phyloP scores from a whole-genome alignment of 2,113 vertebrate genomes.

The Macroglossus sobrinus region DNA sequence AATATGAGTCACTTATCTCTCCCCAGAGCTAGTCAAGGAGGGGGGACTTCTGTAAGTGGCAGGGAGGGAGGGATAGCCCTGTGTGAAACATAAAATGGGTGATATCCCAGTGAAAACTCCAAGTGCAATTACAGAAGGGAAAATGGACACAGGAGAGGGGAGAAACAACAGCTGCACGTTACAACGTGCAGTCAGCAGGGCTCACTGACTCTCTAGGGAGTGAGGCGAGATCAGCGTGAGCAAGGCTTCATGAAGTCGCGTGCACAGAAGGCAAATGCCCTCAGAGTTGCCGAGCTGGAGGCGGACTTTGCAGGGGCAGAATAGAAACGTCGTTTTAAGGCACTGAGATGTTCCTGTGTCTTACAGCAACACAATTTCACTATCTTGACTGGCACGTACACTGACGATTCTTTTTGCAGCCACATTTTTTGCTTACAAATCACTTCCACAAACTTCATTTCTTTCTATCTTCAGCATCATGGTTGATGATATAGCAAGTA shows the following conservation, averaged over 20 bases:
- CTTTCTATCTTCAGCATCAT: background rate
- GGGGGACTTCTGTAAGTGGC: too few relatives aligned
- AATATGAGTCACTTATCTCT: background rate
- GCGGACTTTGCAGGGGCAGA: background rate
- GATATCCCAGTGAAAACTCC: background rate
- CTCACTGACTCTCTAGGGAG: background rate
- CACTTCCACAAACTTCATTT: background rate
- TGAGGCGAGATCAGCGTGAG: background rate
- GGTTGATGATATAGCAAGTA: background rate
- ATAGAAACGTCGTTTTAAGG: background rate
- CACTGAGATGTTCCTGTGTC: background rate
- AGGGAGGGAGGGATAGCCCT: background rate
- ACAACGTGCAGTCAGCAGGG: rapidly evolving
- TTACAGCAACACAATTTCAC: background rate
- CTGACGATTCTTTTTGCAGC: background rate
- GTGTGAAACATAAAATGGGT: background rate
- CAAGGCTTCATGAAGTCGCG: background rate
- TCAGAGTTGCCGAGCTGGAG: background rate
- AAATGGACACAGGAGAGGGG: background rate
- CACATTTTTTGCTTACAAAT: background rate
- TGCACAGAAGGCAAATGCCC: background rate
- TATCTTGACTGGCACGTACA: background rate
- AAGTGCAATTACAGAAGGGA: background rate
- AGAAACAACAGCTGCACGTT: background rate
- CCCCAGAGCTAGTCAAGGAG: background rate